Evolutionary conservation across 2,797 vertebrate species (phyloP).

Genomic region (Lerista edwardsae): DNA sequence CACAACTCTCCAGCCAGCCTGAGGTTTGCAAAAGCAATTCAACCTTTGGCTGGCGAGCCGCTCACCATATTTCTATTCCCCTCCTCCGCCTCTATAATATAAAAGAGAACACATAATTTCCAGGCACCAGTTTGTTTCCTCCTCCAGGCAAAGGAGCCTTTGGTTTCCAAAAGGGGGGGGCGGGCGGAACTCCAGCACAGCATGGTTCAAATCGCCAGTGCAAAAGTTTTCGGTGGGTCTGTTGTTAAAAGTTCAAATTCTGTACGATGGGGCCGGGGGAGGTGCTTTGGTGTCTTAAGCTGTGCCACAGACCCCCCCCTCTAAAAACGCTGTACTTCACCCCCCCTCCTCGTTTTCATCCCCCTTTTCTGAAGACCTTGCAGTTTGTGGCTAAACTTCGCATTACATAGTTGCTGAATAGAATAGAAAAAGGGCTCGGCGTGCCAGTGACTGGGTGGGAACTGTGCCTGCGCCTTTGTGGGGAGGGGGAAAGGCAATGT

Average conservation of each 20-base stretch:
- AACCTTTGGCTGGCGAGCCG: not conserved
- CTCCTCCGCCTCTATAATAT: not conserved
- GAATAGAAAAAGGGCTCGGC: not conserved
- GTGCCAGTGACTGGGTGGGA: not conserved
- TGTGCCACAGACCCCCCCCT: too few species aligned
- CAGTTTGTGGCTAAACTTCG: not conserved
- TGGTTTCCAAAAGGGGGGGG: not conserved
- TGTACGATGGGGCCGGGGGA: not conserved
- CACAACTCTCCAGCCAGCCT: not conserved
- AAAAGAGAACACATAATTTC: conserved; percentile 12
- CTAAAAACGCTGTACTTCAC: not conserved
- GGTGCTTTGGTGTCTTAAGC: not conserved
- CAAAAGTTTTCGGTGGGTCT: not conserved
- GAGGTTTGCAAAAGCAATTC: not conserved
- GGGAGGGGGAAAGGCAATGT: not conserved
- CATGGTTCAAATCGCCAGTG: not conserved
- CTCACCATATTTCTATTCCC: not conserved
- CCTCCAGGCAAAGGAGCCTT: not conserved
- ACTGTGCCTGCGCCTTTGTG: not conserved
- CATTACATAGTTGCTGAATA: not conserved
- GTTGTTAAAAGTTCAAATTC: not conserved
- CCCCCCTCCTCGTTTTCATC: not conserved
- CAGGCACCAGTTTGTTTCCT: not conserved
- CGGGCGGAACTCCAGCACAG: not conserved
- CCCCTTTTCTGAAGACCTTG: not conserved